These are phyloP conservation scores for Conus ventricosus DNA, from an alignment of 1,140 invertebrate genomes.

Conservation along the genomic window DNA sequence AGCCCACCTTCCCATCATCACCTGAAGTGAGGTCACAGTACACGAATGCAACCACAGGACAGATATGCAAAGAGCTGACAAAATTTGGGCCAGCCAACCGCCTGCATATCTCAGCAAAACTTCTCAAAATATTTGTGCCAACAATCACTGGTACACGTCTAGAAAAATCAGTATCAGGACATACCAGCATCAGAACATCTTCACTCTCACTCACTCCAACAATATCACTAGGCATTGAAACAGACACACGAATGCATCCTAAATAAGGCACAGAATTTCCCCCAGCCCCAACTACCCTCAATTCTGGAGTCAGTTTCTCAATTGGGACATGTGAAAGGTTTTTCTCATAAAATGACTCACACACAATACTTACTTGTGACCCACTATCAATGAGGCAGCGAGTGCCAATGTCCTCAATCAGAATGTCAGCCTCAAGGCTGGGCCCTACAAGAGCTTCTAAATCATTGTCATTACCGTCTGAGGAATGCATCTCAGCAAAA, in stretches of 20 bases:
- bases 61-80: neutral
- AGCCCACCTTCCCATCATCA: conserved; percentile 10
- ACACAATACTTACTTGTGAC: too few species aligned
- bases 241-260: neutral
- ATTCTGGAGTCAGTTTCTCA: too few species aligned
- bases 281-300: neutral
- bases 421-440: too few species aligned
- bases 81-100: neutral
- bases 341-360: too few species aligned
- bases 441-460: too few species aligned
- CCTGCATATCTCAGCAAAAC: neutral
- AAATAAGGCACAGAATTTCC: neutral
- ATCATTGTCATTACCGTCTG: too few species aligned
- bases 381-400: too few species aligned
- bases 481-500: too few species aligned
- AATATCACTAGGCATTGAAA: neutral
- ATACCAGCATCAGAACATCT: neutral
- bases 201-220: neutral
- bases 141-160: neutral
- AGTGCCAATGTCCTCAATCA: too few species aligned
- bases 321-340: too few species aligned
- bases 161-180: neutral
- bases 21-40: neutral
- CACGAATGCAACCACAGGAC: neutral
- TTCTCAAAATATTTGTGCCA: neutral